Evolutionary conservation across 2,888 invertebrate genomes (phyloP).

Genomic region (Azorinus chamasolen): DNA sequence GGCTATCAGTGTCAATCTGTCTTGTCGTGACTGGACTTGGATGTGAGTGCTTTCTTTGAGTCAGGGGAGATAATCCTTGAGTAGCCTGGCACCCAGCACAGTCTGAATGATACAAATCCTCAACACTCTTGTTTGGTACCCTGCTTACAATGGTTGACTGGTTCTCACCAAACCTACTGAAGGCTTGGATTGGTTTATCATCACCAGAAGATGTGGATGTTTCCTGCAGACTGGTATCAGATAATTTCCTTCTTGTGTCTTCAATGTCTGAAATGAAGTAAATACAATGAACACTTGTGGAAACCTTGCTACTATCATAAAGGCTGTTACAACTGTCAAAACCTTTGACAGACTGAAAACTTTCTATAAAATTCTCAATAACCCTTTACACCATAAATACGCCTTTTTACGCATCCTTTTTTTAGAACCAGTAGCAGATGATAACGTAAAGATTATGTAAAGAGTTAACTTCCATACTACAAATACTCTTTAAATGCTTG

Average conservation of each 20-base stretch:
- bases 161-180: slow-evolving; percentile 72
- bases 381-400: too few relatives aligned
- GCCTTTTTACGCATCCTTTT: too few relatives aligned
- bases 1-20: neutral
- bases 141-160: slow-evolving; percentile 78
- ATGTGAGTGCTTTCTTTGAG: slow-evolving; percentile 45
- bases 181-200: slow-evolving; percentile 39
- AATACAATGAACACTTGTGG: neutral
- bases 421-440: too few relatives aligned
- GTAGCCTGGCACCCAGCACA: slow-evolving; percentile 55
- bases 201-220: slow-evolving; percentile 18
- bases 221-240: slow-evolving; percentile 31
- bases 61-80: slow-evolving; percentile 49
- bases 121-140: slow-evolving; percentile 82
- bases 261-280: slow-evolving; percentile 33
- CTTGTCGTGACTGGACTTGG: neutral
- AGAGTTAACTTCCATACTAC: too few relatives aligned
- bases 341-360: too few relatives aligned
- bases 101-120: slow-evolving; percentile 77
- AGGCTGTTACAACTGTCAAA: too few relatives aligned
- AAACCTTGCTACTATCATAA: too few relatives aligned
- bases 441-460: too few relatives aligned
- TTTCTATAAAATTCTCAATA: too few relatives aligned
- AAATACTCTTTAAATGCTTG: too few relatives aligned
- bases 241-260: slow-evolving; percentile 32